Evolutionary conservation across 2,888 invertebrate species (phyloP).

Genomic region (Lasioglossum pauxillum): DNA sequence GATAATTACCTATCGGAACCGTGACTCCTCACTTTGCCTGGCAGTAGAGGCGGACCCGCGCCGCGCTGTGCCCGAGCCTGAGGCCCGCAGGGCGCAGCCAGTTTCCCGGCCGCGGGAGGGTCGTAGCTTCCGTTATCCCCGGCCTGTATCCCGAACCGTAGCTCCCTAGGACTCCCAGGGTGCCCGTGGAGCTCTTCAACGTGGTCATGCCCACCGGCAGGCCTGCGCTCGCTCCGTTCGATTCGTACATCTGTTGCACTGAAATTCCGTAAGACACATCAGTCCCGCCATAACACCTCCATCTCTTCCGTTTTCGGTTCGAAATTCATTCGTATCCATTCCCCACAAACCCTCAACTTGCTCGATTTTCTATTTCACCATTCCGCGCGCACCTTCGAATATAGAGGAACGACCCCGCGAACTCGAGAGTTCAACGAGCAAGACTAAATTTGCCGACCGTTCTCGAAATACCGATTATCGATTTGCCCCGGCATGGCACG

Average conservation of each 20-base stretch:
- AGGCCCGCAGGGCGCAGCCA: slow-evolving; percentile 97
- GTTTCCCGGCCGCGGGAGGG: slow-evolving; percentile 92
- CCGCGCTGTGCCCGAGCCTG: slow-evolving; percentile 91
- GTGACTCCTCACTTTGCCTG: slow-evolving; percentile 89
- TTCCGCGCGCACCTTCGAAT: neutral
- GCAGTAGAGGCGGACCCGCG: slow-evolving; percentile 91
- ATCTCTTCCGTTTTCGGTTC: slow-evolving; percentile 56
- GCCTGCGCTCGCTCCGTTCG: slow-evolving; percentile 88
- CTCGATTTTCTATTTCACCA: neutral
- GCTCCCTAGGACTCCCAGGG: slow-evolving; percentile 86
- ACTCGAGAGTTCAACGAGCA: neutral
- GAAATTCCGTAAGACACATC: slow-evolving; percentile 85
- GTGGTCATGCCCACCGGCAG: slow-evolving; percentile 83
- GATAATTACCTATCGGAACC: slow-evolving; percentile 85
- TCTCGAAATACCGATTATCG: slow-evolving; percentile 43
- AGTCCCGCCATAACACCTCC: slow-evolving; percentile 78
- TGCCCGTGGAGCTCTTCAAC: slow-evolving; percentile 86
- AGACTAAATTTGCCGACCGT: slow-evolving; percentile 29
- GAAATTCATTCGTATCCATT: neutral
- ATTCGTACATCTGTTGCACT: slow-evolving; percentile 92
- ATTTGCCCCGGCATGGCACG: slow-evolving; percentile 33
- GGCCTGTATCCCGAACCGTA: slow-evolving; percentile 82
- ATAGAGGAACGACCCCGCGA: slow-evolving; percentile 18
- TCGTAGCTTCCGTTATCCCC: slow-evolving; percentile 84
- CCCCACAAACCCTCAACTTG: neutral